These are phyloP conservation scores for Hypotaenidia philippensis DNA, from an alignment of 2,797 vertebrate species.

Conservation along the genomic window DNA sequence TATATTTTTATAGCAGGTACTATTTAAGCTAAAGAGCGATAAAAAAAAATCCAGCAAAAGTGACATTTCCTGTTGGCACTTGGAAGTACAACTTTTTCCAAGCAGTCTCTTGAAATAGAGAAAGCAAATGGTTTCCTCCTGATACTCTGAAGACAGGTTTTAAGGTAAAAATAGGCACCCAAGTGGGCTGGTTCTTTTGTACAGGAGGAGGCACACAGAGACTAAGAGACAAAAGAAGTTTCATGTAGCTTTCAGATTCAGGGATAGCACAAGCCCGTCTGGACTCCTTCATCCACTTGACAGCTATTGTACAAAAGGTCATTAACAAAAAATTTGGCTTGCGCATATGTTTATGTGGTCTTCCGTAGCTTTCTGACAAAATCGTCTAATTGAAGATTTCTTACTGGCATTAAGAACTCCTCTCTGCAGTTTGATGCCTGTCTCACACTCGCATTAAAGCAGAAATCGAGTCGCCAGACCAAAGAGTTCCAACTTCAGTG, in stretches of 20 bases:
- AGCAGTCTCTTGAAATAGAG: neutral
- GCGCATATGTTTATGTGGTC: neutral
- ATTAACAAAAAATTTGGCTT: neutral
- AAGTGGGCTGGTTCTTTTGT: neutral
- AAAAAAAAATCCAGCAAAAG: neutral
- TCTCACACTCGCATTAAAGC: neutral
- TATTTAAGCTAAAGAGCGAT: neutral
- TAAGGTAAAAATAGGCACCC: neutral
- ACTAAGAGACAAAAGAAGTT: neutral
- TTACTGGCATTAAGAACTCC: neutral
- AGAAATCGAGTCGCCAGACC: neutral
- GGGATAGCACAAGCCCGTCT: neutral
- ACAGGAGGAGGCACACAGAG: neutral
- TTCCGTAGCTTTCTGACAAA: neutral
- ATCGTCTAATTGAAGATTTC: neutral
- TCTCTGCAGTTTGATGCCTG: neutral
- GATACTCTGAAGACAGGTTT: neutral
- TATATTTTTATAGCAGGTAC: neutral
- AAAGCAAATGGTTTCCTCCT: neutral
- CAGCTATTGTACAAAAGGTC: neutral
- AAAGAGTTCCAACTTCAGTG: rapidly evolving
- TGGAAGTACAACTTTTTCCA: neutral
- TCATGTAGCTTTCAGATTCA: rapidly evolving
- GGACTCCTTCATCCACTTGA: neutral
- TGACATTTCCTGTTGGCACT: neutral